Evolutionary conservation across 2,113 vertebrate genomes (phyloP).

Genomic region (Myrmecophaga tridactyla): DNA sequence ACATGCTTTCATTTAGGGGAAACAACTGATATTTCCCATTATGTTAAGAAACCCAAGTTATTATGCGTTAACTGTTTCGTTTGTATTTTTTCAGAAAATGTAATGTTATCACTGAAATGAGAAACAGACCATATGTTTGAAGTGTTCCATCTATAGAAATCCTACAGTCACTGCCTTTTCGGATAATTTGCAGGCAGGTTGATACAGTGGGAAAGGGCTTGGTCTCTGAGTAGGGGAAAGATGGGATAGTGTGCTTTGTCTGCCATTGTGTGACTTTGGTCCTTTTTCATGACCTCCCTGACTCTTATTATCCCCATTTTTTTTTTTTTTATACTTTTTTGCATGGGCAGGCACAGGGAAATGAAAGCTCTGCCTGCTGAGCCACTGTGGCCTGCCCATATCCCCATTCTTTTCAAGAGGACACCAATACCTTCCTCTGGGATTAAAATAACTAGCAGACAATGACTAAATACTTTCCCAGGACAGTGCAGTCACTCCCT

Average conservation of each 20-base stretch:
- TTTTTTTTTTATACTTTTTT: too few species aligned
- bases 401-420: too few species aligned
- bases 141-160: background rate
- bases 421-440: background rate
- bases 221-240: background rate
- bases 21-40: background rate
- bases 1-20: background rate
- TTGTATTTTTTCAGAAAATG: background rate
- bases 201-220: background rate
- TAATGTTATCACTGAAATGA: background rate
- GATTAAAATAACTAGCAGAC: background rate
- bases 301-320: background rate
- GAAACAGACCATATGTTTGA: background rate
- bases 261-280: background rate
- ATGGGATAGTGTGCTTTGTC: background rate
- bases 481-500: too few species aligned
- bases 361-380: too few species aligned
- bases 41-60: background rate
- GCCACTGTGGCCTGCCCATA: too few species aligned
- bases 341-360: too few species aligned
- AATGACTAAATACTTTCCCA: background rate
- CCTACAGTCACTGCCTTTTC: background rate
- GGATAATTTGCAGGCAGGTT: background rate
- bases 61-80: background rate
- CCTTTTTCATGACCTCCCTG: background rate